Conservation (phyloP, 1,140 invertebrate species). For the Drosophila leontia region DNA sequence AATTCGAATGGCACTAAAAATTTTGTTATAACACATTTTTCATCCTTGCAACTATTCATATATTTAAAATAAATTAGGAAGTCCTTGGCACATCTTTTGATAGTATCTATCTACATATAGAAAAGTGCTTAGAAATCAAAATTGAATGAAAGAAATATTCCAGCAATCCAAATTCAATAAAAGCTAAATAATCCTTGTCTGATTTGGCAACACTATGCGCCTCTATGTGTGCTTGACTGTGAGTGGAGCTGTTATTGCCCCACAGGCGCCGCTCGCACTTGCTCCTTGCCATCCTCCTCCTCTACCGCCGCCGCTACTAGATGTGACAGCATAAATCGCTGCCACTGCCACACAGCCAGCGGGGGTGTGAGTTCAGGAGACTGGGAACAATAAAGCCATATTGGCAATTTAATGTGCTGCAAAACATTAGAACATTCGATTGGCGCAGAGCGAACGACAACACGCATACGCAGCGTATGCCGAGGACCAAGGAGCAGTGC, state of each 20-base stretch:
- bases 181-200: neutral
- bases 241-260: constrained; percentile 65
- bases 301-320: constrained; percentile 11
- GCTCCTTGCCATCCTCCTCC: constrained; percentile 18
- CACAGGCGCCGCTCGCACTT: constrained; percentile 61
- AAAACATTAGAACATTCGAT: constrained; percentile 68
- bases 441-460: constrained; percentile 45
- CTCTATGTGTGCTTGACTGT: constrained; percentile 5
- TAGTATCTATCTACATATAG: neutral
- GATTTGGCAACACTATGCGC: constrained; percentile 17
- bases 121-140: neutral
- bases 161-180: neutral
- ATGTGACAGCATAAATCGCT: constrained; percentile 80
- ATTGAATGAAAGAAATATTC: neutral
- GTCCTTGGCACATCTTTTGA: neutral
- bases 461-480: constrained; percentile 66
- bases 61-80: neutral
- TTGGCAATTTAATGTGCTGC: constrained; percentile 80
- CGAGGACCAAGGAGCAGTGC: constrained; percentile 34
- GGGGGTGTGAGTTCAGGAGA: constrained; percentile 6
- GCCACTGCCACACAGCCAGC: constrained; percentile 26
- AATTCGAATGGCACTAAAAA: too few species aligned
- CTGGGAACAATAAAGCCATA: constrained; percentile 73
- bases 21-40: neutral
- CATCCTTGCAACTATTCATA: too few species aligned